A percentile compares a stretch with the other conserved stretches of the same genome.
Evolutionary conservation across 2,888 invertebrate species (phyloP).

Genomic region (Cheilosia variabilis): DNA sequence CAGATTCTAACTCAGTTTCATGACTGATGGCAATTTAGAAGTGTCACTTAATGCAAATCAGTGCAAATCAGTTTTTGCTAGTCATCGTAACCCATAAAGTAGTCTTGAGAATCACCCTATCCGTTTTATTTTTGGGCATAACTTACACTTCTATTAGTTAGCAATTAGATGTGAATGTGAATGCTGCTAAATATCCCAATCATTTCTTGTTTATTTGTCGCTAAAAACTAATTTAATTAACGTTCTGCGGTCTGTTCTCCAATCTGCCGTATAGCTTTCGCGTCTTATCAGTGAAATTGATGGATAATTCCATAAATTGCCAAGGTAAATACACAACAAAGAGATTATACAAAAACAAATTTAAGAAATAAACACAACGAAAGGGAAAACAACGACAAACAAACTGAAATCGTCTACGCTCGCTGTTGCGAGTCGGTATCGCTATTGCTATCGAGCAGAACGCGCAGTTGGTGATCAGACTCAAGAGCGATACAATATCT

Average conservation of each 20-base stretch:
- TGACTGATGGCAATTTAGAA: slow-evolving; percentile 4
- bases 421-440: neutral
- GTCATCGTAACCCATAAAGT: too few relatives aligned
- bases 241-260: neutral
- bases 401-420: slow-evolving; percentile 11
- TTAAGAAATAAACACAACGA: slow-evolving; percentile 62
- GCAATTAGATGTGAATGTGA: slow-evolving; percentile 2
- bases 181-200: neutral
- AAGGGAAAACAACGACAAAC: slow-evolving; percentile 52
- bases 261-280: neutral
- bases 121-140: neutral
- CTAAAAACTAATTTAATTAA: slow-evolving; percentile 5
- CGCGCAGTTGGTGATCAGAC: slow-evolving; percentile 63
- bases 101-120: neutral
- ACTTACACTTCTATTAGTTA: slow-evolving; percentile 23
- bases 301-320: slow-evolving; percentile 53
- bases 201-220: slow-evolving; percentile 3
- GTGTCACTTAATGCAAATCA: slow-evolving; percentile 13
- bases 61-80: neutral
- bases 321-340: slow-evolving; percentile 57
- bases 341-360: slow-evolving; percentile 46
- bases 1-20: neutral
- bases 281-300: slow-evolving; percentile 54
- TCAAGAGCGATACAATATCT: slow-evolving; percentile 46
- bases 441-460: slow-evolving; percentile 27